Evolutionary conservation across 2,113 vertebrate genomes (phyloP).

Genomic region (Eulacestoma nigropectus): DNA sequence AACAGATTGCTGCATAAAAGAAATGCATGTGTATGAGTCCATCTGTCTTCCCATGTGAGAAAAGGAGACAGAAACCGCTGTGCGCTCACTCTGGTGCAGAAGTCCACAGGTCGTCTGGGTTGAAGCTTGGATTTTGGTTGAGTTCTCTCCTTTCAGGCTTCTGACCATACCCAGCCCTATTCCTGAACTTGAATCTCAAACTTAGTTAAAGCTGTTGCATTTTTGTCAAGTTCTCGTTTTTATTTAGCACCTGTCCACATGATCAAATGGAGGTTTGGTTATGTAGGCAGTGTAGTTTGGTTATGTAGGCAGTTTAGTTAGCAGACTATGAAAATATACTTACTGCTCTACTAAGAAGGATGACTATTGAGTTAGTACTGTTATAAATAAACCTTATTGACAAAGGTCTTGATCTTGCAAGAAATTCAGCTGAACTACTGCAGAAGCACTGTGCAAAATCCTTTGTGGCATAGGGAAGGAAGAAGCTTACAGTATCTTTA

Average conservation of each 20-base stretch:
- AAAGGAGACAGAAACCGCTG: not conserved
- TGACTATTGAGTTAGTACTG: not conserved
- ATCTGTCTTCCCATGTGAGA: not conserved
- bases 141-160: not conserved
- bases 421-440: not conserved
- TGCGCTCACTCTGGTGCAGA: fast-evolving
- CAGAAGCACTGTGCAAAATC: not conserved
- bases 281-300: not conserved
- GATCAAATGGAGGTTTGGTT: not conserved
- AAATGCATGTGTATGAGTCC: not conserved
- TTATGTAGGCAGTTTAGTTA: not conserved
- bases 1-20: not conserved
- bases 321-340: not conserved
- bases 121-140: not conserved
- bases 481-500: not conserved
- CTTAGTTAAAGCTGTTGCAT: not conserved
- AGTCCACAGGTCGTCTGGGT: not conserved
- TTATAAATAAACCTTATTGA: not conserved
- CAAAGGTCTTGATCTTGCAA: not conserved
- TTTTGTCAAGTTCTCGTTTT: not conserved
- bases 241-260: not conserved
- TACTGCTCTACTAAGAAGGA: not conserved
- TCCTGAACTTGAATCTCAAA: not conserved
- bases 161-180: not conserved
- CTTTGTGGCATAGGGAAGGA: not conserved